Conservation (phyloP, 2,797 vertebrate species). For the Melanotaenia boesemani region DNA sequence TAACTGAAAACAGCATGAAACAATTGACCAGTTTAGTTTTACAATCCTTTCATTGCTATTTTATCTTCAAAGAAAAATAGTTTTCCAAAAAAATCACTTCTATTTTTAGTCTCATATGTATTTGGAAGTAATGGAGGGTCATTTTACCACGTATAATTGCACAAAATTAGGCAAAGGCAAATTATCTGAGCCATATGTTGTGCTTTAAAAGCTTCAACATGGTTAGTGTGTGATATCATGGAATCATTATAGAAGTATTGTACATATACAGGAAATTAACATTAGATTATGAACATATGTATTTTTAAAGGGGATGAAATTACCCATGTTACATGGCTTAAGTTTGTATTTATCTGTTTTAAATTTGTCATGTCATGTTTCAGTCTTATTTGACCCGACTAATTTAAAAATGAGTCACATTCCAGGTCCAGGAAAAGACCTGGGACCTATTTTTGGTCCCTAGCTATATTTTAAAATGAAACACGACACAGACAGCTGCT, state of each 20-base stretch:
- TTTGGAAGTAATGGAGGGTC: conserved; percentile 7
- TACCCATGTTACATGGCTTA: background rate
- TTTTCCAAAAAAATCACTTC: background rate
- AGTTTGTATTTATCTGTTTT: conserved; percentile 30
- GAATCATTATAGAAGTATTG: background rate
- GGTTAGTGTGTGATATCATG: conserved; percentile 1
- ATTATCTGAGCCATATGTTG: background rate
- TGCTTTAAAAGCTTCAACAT: background rate
- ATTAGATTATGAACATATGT: conserved; percentile 13
- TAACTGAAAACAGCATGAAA: background rate
- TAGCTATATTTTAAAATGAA: conserved; percentile 48
- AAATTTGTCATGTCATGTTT: conserved; percentile 16
- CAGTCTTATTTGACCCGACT: conserved; percentile 16
- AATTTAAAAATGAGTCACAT: conserved; percentile 21
- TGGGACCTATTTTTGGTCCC: conserved; percentile 29
- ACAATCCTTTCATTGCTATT: background rate
- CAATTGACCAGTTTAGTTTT: background rate
- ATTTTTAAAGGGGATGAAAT: background rate
- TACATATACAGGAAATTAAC: background rate
- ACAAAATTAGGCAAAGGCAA: background rate
- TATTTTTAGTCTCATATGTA: background rate
- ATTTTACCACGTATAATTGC: background rate
- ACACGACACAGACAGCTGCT: conserved; percentile 50
- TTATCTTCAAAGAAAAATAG: background rate
- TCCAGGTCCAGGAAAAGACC: conserved; percentile 20